phyloP scores from a whole-genome alignment of 2,888 invertebrate genomes.

The Brenthis daphne region DNA sequence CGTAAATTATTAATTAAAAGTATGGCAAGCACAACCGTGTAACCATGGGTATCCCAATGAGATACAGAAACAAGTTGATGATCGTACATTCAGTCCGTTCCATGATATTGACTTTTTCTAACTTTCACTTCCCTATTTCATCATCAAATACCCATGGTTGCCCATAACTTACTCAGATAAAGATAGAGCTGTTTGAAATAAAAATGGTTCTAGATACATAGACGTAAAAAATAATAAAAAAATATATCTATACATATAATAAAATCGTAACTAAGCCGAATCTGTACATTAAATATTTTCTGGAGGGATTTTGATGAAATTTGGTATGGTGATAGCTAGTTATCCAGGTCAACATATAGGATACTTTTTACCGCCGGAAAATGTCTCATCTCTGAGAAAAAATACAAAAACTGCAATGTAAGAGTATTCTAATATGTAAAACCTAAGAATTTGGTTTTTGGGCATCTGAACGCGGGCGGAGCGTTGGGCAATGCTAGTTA shows the following conservation, averaged over 20 bases:
- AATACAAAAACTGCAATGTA: no score
- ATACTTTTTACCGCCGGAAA: no score
- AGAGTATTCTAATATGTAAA: no score
- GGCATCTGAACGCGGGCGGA: no score
- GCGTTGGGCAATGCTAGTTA: no score
- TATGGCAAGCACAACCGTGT: neutral
- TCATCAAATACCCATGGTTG: conserved; percentile 38
- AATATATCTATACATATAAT: neutral
- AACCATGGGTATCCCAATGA: neutral
- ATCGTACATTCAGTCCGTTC: conserved; percentile 42
- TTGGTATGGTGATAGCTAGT: no score
- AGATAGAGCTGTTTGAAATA: conserved; percentile 24
- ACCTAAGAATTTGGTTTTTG: no score
- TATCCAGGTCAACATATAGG: no score
- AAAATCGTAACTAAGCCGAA: no score
- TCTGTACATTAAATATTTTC: no score
- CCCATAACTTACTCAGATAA: conserved; percentile 31
- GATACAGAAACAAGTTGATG: conserved; percentile 3
- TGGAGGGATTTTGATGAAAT: no score
- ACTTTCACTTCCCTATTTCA: conserved; percentile 48
- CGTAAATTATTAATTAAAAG: neutral
- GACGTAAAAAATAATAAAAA: neutral
- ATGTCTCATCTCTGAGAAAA: no score
- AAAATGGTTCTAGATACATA: conserved; percentile 7
- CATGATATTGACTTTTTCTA: conserved; percentile 46